Evolutionary conservation across 1,140 invertebrate species (phyloP).

Genomic region (Drosophila eugracilis): DNA sequence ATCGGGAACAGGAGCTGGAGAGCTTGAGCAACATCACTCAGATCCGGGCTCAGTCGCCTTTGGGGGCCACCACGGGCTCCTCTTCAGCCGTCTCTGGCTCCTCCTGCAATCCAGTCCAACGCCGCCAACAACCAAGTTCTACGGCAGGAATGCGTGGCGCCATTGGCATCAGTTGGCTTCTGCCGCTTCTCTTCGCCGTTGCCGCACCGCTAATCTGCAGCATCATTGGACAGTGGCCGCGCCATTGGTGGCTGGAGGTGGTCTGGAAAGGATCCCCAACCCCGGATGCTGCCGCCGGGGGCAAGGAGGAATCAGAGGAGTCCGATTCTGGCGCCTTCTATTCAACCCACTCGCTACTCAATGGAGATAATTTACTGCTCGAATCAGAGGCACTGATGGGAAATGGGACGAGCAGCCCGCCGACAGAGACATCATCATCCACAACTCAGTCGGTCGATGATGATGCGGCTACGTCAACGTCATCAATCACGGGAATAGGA

Average conservation of each 20-base stretch:
- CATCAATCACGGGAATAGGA: constrained; percentile 63
- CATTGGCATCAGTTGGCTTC: constrained; percentile 83
- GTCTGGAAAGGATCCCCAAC: constrained; percentile 25
- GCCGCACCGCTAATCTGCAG: constrained; percentile 82
- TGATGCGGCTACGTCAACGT: constrained; percentile 54
- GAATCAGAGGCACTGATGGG: constrained; percentile 68
- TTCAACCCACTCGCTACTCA: constrained; percentile 66
- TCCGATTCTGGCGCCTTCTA: constrained; percentile 45
- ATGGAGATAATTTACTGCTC: constrained; percentile 75
- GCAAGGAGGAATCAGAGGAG: constrained; percentile 3
- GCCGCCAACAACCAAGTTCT: constrained; percentile 3
- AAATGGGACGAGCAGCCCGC: constrained; percentile 49
- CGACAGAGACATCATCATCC: constrained; percentile 20
- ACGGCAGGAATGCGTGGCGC: constrained; percentile 73
- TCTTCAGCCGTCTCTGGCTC: background rate
- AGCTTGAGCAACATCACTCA: constrained; percentile 73
- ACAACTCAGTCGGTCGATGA: constrained; percentile 1
- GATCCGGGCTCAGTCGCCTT: constrained; percentile 65
- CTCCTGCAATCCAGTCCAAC: constrained; percentile 2
- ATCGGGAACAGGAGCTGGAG: constrained; percentile 45
- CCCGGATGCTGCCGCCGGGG: constrained; percentile 17
- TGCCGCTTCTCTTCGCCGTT: constrained; percentile 81
- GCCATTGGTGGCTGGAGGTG: constrained; percentile 82
- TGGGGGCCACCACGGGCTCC: constrained; percentile 3
- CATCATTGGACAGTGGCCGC: constrained; percentile 84